Percentiles rank a stretch among this genome's conserved stretches.
Evolutionary conservation across 2,888 invertebrate genomes (phyloP).

Genomic region (Hydropsyche betteni): DNA sequence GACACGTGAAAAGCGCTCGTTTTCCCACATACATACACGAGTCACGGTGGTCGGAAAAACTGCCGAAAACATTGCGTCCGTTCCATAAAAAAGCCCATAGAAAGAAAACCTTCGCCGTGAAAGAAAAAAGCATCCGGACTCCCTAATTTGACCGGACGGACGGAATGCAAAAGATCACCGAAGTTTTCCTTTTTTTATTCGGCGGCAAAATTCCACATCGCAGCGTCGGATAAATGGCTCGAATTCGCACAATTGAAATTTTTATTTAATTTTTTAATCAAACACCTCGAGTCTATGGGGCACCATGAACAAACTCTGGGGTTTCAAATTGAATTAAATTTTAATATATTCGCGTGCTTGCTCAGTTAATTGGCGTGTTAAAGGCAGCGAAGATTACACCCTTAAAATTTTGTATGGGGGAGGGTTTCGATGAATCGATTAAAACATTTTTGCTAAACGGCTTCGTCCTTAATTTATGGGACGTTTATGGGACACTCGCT

Average conservation of each 20-base stretch:
- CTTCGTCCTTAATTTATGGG: not conserved
- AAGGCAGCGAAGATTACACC: conserved; percentile 8
- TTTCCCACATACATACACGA: too few relatives aligned
- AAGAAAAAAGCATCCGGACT: not conserved
- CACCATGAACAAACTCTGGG: too few relatives aligned
- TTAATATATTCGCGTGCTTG: conserved; percentile 19
- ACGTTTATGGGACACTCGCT: not conserved
- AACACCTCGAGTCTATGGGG: too few relatives aligned
- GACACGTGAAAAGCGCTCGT: too few relatives aligned
- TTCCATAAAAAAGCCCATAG: not conserved
- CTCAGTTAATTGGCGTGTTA: conserved; percentile 23
- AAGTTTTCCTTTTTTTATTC: conserved; percentile 1
- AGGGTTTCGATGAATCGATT: conserved; percentile 23
- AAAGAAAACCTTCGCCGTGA: not conserved
- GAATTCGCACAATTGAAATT: too few relatives aligned
- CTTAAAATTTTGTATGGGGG: not conserved
- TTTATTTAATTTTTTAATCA: too few relatives aligned
- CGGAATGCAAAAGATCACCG: conserved; percentile 24
- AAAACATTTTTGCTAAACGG: conserved; percentile 18
- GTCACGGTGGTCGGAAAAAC: conserved; percentile 1
- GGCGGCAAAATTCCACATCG: too few relatives aligned
- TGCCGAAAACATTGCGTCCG: conserved; percentile 17
- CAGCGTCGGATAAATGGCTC: too few relatives aligned
- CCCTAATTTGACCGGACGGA: conserved; percentile 20
- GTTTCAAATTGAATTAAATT: conserved; percentile 1